Evolutionary conservation across 2,888 invertebrate genomes (phyloP).

Genomic region (Subacronicta megacephala): DNA sequence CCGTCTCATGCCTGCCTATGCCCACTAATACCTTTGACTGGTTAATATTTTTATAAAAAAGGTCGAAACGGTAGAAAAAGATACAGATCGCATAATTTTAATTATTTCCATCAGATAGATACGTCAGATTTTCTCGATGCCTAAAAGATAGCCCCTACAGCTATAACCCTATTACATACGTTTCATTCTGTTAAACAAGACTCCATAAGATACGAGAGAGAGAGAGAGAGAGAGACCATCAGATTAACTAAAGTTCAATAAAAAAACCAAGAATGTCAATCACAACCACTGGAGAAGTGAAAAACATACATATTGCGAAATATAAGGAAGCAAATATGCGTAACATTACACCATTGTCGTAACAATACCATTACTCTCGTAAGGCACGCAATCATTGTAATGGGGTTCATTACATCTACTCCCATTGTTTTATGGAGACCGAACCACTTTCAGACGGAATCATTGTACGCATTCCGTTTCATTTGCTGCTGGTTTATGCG

Average conservation of each 20-base stretch:
- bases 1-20: too few species aligned
- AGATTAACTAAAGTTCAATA: background rate
- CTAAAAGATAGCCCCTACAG: too few species aligned
- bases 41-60: too few species aligned
- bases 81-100: too few species aligned
- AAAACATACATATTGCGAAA: slow-evolving; percentile 20
- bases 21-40: too few species aligned
- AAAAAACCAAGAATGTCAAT: slow-evolving; percentile 1
- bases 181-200: too few species aligned
- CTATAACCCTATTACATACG: too few species aligned
- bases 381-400: slow-evolving; percentile 40
- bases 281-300: background rate
- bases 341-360: slow-evolving; percentile 29
- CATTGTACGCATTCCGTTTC: slow-evolving; percentile 32
- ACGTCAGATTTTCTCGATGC: too few species aligned
- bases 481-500: slow-evolving; percentile 30
- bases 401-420: slow-evolving; percentile 47
- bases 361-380: slow-evolving; percentile 34
- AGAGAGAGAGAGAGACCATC: too few species aligned
- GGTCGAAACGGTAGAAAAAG: too few species aligned
- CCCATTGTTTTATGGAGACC: slow-evolving; percentile 43
- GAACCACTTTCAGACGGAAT: slow-evolving; percentile 30
- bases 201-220: too few species aligned
- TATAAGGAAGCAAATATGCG: slow-evolving; percentile 17
- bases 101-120: too few species aligned